Percentiles rank a stretch among this genome's conserved stretches.
These are phyloP conservation scores for Fragariocoptes setiger DNA, from an alignment of 1,140 invertebrate genomes.

Conservation along the genomic window DNA sequence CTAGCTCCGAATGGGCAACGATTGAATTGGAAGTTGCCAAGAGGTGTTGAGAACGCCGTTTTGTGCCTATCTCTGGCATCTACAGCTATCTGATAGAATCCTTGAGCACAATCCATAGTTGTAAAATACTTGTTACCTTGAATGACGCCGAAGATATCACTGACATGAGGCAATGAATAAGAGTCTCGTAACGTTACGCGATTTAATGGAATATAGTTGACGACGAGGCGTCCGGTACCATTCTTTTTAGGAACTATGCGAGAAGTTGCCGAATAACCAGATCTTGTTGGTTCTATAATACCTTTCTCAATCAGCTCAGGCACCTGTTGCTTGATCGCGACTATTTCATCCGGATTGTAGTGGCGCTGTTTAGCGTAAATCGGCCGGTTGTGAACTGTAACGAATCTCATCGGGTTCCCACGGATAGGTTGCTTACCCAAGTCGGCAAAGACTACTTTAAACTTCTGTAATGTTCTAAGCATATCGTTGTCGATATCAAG, in stretches of 20 bases:
- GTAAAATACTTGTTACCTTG: conserved; percentile 11
- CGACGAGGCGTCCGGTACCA: conserved; percentile 1
- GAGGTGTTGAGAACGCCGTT: background rate
- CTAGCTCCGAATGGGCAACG: background rate
- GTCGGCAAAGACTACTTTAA: background rate
- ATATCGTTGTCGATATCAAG: background rate
- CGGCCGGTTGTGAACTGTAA: background rate
- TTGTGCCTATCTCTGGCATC: background rate
- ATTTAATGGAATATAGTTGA: conserved; percentile 3
- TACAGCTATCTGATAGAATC: background rate
- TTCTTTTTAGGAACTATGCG: conserved; percentile 1
- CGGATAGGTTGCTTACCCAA: background rate
- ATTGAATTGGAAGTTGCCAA: background rate
- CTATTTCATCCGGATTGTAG: background rate
- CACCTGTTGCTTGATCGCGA: background rate
- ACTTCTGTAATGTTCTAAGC: background rate
- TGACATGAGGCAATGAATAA: conserved; percentile 21
- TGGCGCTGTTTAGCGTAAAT: background rate
- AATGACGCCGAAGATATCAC: conserved; percentile 15
- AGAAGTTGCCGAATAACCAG: background rate
- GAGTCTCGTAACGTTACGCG: conserved; percentile 16
- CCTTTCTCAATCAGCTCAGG: background rate
- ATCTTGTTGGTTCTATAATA: background rate
- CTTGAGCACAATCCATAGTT: background rate
- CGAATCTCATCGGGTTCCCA: background rate